Percentiles rank a stretch among this genome's conserved stretches.
Conservation (phyloP, 2,797 vertebrate species). For the Hyperoplus lanceolatus region DNA sequence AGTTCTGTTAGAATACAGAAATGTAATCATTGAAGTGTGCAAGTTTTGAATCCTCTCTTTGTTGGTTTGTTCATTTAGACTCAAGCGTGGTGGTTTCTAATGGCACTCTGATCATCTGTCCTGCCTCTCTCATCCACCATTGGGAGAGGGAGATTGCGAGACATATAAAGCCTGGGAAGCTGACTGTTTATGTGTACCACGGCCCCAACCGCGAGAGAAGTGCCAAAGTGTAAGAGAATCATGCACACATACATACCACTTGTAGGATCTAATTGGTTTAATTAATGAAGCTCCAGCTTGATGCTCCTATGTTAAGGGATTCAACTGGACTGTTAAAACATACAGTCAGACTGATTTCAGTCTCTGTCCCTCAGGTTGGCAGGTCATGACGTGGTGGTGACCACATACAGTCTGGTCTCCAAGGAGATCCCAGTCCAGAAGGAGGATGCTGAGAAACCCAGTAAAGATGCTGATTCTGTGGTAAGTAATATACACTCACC, state of each 20-base stretch:
- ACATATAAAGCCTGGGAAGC: slow-evolving; percentile 79
- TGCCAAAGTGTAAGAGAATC: slow-evolving; percentile 83
- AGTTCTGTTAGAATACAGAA: not conserved
- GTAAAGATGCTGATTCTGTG: slow-evolving; percentile 74
- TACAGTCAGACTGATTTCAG: not conserved
- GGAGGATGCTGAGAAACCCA: slow-evolving; percentile 82
- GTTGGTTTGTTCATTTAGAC: slow-evolving; percentile 77
- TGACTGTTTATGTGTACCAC: slow-evolving; percentile 92
- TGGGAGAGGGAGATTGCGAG: slow-evolving; percentile 96
- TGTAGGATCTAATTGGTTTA: not conserved
- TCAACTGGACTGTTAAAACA: not conserved
- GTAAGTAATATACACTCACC: slow-evolving; percentile 66
- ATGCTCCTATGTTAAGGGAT: not conserved
- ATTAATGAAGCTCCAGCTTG: not conserved
- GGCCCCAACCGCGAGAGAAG: slow-evolving; percentile 89
- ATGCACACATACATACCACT: not conserved
- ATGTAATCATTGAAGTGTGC: not conserved
- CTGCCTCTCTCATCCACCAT: slow-evolving; percentile 95
- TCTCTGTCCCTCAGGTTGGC: slow-evolving; percentile 85
- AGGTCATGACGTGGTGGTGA: slow-evolving; percentile 92
- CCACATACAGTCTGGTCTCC: slow-evolving; percentile 93
- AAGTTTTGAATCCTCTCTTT: not conserved
- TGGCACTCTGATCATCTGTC: slow-evolving; percentile 93
- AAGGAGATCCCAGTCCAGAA: slow-evolving; percentile 92
- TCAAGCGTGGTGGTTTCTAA: slow-evolving; percentile 79